Base-by-base conservation (phyloP, 2,888 invertebrate genomes). In the Anaspis maculata region DNA sequence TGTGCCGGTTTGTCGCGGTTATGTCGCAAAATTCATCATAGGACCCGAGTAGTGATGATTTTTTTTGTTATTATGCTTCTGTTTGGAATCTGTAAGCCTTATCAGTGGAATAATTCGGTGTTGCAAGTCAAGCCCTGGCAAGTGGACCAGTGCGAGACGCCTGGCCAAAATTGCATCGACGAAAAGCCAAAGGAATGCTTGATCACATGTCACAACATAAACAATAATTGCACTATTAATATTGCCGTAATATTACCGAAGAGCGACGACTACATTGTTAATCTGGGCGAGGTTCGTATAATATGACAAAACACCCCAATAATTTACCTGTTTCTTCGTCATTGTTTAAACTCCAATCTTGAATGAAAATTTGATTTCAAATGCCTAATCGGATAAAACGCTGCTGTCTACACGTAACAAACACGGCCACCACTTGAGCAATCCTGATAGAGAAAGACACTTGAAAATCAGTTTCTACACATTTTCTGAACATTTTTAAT, bases 161-260 rank as follows among this genome's bases (percentile, higher is more conserved):
- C 3, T n/a, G 22, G 3, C 9, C 19, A 31, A 26, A 30, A 14
- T 10, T 15, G 19, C 15, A 34, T 27, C 16, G 19, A 10, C 13
- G 32, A 32, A 3, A 27, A 13, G 10, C 27, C 32, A n/a, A 26
- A 11, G 3, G 10, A 21, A 7, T 32, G 32, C 15, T 12, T 27
- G 16, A 16, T 27, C 3, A 21, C 34, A 3, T 55, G 54, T 27
- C 21, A 21, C 1, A 72, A 69, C 41, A n/a, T n/a, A n/a, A 52
- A 64, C 22, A 70, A 68, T 3, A 59, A 55, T 3, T 84, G 84
- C 54, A 73, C 71, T 25, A 69, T 84, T 24, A 69, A 77, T 30
- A 76, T 79, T 1, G 77, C 79, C 2, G 66, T 84, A 12, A 62
- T 84, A 39, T 58, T 84, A 35, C 81, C 85, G 0, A 69, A 70